Base-by-base conservation (phyloP, 2,113 vertebrate genomes). In the Dunckerocampus dactyliophorus region DNA sequence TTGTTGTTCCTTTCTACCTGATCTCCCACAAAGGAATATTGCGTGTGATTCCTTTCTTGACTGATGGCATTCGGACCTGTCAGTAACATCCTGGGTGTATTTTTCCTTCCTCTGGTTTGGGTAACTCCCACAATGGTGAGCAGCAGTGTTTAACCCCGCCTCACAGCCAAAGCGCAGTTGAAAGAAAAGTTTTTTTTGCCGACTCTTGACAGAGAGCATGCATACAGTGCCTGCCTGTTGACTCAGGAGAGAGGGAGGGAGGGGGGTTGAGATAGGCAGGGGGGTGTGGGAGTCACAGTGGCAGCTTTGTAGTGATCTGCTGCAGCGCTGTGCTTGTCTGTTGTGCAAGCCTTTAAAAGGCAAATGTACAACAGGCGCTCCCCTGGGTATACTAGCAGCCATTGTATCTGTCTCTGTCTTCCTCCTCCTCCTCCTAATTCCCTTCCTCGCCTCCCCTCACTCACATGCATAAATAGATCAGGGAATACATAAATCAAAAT, bases 401-500 rank as follows among this genome's bases (percentile, higher is more conserved):
- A 75, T 79, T 81, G 82, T 85, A 81, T 79, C 83, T 80, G 85
- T 84, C 74, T 66, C 77, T 67, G 78, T 85, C 79, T 79, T 84
- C 80, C 75, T 83, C 73, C 63, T 58, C 42, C 51, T 31, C 47
- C 28, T 42, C 53, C 47, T 42, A 52, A 5, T 62, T 60, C 47
- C 42, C 52, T 59, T 60, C 62, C 39, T 50, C 71, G 70, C 69
- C 69, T 72, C 64, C 77, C 80, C 67, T 80, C 70, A 57, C 81
- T 78, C 85, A 86, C 79, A 77, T 89, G 88, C 89, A 88, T 90
- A 90, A 90, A 89, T 85, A 90, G 90, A 90, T 91, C 88, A 83
- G 88, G 88, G 86, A 89, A 90, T 87, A 88, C 85, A 91, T 90
- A 88, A 88, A 89, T 90, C 89, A 90, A 89, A 89, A 88, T 90